These are phyloP conservation scores for Chelonoidis abingdonii DNA, from an alignment of 2,113 vertebrate genomes.

Conservation along the genomic window DNA sequence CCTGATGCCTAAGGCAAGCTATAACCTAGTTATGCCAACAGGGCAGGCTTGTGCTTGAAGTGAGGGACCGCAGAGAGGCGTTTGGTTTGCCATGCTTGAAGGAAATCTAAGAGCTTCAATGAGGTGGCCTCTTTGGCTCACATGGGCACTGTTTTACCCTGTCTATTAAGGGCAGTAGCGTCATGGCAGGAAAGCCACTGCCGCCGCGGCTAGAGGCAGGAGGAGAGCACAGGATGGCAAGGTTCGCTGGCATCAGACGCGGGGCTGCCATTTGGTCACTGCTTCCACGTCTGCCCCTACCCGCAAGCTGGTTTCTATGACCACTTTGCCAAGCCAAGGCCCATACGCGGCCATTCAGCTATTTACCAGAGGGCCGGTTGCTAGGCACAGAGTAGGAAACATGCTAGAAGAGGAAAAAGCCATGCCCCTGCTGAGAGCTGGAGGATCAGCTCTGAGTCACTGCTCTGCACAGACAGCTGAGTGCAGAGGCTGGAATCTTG, in stretches of 20 bases:
- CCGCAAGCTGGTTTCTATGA: not conserved
- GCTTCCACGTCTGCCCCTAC: not conserved
- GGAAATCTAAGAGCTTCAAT: not conserved
- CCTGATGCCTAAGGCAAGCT: not conserved
- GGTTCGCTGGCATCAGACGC: not conserved
- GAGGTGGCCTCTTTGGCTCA: not conserved
- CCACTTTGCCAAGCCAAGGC: not conserved
- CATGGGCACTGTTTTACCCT: not conserved
- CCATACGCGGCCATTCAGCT: not conserved
- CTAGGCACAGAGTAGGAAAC: not conserved
- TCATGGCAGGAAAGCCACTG: not conserved
- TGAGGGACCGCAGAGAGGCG: not conserved
- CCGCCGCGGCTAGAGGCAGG: too few relatives aligned
- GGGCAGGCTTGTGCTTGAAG: not conserved
- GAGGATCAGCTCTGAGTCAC: not conserved
- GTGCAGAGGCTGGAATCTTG: not conserved
- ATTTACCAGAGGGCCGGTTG: not conserved
- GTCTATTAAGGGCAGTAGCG: not conserved
- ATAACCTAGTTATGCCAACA: not conserved
- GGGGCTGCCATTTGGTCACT: not conserved
- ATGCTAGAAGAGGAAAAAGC: not conserved
- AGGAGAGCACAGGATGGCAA: not conserved
- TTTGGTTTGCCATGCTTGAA: not conserved
- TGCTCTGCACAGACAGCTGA: not conserved
- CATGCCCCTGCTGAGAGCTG: not conserved